Conservation (phyloP, 2,113 vertebrate species). For the Brachyhypopomus gauderio region DNA sequence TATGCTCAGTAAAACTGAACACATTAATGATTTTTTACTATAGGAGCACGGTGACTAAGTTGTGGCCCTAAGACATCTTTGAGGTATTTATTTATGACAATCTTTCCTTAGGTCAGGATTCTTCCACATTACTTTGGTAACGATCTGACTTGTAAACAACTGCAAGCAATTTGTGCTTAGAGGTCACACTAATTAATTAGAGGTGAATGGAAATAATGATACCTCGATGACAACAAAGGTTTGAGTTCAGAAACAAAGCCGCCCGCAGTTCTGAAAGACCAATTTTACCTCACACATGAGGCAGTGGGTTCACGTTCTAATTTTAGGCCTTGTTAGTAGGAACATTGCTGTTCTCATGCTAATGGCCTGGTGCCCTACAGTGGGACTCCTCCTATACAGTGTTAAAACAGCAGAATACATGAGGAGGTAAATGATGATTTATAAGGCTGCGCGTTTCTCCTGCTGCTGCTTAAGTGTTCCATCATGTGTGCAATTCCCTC, state of each 20-base stretch:
- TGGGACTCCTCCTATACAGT: not conserved
- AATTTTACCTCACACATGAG: not conserved
- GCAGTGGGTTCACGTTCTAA: slow-evolving; percentile 10
- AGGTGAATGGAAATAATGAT: not conserved
- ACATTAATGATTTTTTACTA: not conserved
- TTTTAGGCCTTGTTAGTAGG: slow-evolving; percentile 35
- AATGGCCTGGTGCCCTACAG: not conserved
- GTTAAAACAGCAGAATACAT: slow-evolving; percentile 36
- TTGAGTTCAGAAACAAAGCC: not conserved
- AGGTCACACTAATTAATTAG: slow-evolving; percentile 14
- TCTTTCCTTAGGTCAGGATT: not conserved
- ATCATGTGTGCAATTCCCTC: slow-evolving; percentile 24
- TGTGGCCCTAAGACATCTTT: not conserved
- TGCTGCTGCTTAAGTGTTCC: slow-evolving; percentile 22
- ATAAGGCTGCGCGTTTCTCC: slow-evolving; percentile 20
- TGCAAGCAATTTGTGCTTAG: slow-evolving; percentile 31
- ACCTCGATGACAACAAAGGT: slow-evolving; percentile 5
- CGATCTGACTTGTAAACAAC: slow-evolving; percentile 28
- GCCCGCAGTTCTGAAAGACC: not conserved
- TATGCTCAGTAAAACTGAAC: not conserved
- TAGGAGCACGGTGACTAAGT: not conserved
- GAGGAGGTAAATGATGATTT: slow-evolving; percentile 43
- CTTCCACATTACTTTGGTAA: slow-evolving; percentile 17
- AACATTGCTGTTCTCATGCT: slow-evolving; percentile 21
- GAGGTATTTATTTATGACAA: not conserved